Evolutionary conservation across 2,888 invertebrate genomes (phyloP), one percentile per base, ranked within the genome.

Genomic region (Octonoba sinensis): DNA sequence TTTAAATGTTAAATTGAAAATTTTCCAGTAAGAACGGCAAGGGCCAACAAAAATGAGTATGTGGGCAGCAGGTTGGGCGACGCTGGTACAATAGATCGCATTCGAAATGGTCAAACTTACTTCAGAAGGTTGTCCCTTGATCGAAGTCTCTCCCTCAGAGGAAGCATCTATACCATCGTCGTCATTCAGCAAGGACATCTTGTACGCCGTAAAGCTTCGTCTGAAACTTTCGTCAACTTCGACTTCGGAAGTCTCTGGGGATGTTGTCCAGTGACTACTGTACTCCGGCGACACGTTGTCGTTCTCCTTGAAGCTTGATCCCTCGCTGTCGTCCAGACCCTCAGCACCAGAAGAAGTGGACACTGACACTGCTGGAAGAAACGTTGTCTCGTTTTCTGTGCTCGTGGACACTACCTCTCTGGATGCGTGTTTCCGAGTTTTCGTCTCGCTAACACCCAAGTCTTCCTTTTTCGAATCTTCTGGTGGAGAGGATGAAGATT

Each of bases 191-290:
- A 81, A 36, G 13, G 54, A 54, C 18, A 47, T 69, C 46, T 81
- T 81, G 36, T 73, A 74, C 8, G 51, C 66, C 0, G 44, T 46
- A 16, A 81, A 81, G 20, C 49, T 54, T 22, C 64, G 44, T 16
- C 18, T 51, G 47, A 81, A 81, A 18, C 62, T 69, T n/a, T 81
- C 67, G 27, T 81, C 79, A 13, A 76, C 22, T 47, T 81, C 79
- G 13, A 49, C 22, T 13, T 79, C 73, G 1, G 79, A 81, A 15
- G 54, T 56, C 62, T 73, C 73, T 0, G 51, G 27, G 15, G 79
- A 73, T 0, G 62, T 20, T 1, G 79, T 81, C 79, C 79, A 81
- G 22, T 81, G 79, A 13, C 79, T 81, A 56, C 79, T 81, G 51
- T 73, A 81, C 8, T 81, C 79, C 0, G 62, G 62, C 0, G 73